phyloP scores from a whole-genome alignment of 2,888 invertebrate genomes.

The Noctua pronuba region DNA sequence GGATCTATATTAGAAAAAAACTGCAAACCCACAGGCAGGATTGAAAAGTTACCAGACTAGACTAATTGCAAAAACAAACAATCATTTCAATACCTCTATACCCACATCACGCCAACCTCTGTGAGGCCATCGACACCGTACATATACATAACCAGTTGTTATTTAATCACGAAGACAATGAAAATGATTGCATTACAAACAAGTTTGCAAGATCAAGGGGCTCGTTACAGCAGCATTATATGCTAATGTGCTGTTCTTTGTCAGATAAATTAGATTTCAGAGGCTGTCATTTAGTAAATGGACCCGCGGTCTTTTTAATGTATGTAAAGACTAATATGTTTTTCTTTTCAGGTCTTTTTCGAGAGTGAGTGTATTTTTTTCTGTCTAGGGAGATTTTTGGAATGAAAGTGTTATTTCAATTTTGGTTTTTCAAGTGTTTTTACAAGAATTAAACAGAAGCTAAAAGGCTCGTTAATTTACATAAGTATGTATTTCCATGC shows the following conservation, averaged over 20 bases:
- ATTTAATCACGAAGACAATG: constrained; percentile 64
- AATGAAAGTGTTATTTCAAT: constrained; percentile 12
- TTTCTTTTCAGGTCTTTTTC: constrained; percentile 34
- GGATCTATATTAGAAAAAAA: not conserved
- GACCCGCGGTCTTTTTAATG: constrained; percentile 52
- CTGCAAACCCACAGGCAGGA: not conserved
- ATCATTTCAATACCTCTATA: not conserved
- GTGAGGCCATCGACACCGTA: constrained; percentile 39
- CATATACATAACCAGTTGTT: constrained; percentile 39
- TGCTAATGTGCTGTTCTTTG: constrained; percentile 78
- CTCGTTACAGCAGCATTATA: constrained; percentile 78
- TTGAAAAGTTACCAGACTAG: not conserved
- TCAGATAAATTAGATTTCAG: constrained; percentile 76
- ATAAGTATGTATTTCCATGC: not conserved
- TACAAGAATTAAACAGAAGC: not conserved
- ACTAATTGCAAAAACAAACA: constrained; percentile 40
- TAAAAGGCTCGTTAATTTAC: not conserved
- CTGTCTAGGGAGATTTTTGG: constrained; percentile 2
- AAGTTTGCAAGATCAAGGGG: constrained; percentile 58
- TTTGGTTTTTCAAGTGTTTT: not conserved
- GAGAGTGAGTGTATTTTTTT: constrained; percentile 38
- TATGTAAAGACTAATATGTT: constrained; percentile 65
- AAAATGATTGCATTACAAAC: constrained; percentile 66
- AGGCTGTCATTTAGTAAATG: constrained; percentile 73
- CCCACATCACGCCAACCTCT: not conserved